These are phyloP conservation scores for Megamerina dolium DNA, from an alignment of 2,888 invertebrate species.

Conservation along the genomic window DNA sequence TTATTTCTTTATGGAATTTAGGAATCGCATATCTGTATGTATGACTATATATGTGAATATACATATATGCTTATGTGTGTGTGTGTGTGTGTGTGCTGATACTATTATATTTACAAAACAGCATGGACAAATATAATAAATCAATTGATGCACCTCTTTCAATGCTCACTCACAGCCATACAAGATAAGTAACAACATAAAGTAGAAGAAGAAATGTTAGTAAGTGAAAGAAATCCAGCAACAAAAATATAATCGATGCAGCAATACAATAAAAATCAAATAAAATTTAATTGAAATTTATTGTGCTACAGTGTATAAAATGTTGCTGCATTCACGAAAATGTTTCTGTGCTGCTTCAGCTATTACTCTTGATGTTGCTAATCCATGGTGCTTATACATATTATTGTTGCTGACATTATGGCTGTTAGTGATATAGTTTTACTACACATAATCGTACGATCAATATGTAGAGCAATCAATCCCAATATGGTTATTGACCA, in stretches of 20 bases:
- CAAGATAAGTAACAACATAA: conserved; percentile 3
- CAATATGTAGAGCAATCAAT: neutral
- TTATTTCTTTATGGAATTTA: conserved; percentile 10
- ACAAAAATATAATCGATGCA: neutral
- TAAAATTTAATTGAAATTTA: conserved; percentile 45
- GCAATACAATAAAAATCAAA: conserved; percentile 32
- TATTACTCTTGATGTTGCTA: neutral
- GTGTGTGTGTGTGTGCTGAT: no score
- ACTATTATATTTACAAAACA: no score
- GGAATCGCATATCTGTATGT: no score
- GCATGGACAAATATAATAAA: conserved; percentile 8
- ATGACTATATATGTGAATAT: no score
- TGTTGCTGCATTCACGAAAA: conserved; percentile 21
- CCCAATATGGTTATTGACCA: conserved; percentile 1
- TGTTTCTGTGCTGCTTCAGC: conserved; percentile 23
- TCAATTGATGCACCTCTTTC: conserved; percentile 15
- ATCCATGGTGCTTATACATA: neutral
- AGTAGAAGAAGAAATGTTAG: neutral
- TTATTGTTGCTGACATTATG: neutral
- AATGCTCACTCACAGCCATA: no score
- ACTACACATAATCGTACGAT: no score
- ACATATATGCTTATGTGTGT: no score
- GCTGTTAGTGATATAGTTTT: neutral
- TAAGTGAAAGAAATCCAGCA: neutral
- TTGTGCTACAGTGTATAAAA: conserved; percentile 34